Evolutionary conservation across 2,888 invertebrate species (phyloP), one percentile per base, ranked within the genome.

Genomic region (Magallana nippona): DNA sequence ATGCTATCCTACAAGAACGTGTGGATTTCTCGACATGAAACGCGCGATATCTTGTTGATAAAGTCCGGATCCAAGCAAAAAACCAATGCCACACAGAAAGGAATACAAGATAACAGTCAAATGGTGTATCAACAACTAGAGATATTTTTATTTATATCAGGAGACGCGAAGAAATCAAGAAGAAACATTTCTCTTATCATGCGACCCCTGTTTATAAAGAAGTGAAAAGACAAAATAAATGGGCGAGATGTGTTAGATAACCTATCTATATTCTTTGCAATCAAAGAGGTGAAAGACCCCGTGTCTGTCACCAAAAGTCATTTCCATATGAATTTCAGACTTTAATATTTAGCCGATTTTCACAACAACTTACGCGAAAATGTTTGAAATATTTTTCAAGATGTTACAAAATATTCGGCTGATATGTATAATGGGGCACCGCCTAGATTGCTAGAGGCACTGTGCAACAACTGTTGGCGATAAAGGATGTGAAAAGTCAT

Each of bases 61-160:
- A 71, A 82, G 82, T 78, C 77, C 77, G 58, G 78, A 77, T 78
- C 78, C 55, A 77, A 78, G 56, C 15, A 77, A 77, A 82, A 44
- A 13, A 77, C 55, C 57, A 82, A 82, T 82, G n/a, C 82, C 82
- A 82, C 82, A 82, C 82, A 82, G 79, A 79, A 79, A 19, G 56
- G 79, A 22, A 19, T 71, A 71, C 71, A 71, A 71, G 71, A 71
- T 71, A 71, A 71, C 22, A 71, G 71, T 71, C 71, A 71, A 71
- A 19, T 15, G 32, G 27, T 27, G 71, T 71, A 71, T 71, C 71
- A 71, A 71, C 71, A 71, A 22, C 27, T 22, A 71, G 71, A 22
- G 71, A 71, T 71, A 27, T 71, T 71, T 71, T 71, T 71, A 71
- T 71, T 71, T 32, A 71, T 71, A 71, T 71, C 71, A 71, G 71